Conservation (phyloP, 2,888 invertebrate genomes). For the Sinelater perroti region DNA sequence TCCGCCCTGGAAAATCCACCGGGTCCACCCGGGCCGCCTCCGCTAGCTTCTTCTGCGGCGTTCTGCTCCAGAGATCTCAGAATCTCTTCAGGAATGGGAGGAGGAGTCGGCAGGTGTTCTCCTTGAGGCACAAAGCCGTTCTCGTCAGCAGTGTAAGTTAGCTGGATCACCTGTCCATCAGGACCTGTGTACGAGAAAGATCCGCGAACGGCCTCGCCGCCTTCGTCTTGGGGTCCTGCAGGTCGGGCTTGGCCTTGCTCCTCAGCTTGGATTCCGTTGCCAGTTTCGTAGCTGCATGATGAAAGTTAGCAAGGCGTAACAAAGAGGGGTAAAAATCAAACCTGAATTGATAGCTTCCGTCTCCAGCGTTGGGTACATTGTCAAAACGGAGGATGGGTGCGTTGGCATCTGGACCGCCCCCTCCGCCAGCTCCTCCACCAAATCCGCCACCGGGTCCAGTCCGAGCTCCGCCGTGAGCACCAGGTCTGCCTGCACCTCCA, state of each 20-base stretch:
- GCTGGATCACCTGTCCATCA: conserved; percentile 68
- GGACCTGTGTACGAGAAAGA: conserved; percentile 72
- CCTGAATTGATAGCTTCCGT: conserved; percentile 67
- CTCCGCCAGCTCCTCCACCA: conserved; percentile 38
- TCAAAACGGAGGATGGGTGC: conserved; percentile 66
- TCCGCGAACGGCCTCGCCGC: conserved; percentile 66
- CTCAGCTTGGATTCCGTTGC: conserved; percentile 70
- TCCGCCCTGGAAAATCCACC: conserved; percentile 44
- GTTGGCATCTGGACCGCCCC: conserved; percentile 55
- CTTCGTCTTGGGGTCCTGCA: conserved; percentile 66
- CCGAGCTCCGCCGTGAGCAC: conserved; percentile 46
- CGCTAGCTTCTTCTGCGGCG: conserved; percentile 61
- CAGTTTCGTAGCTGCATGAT: conserved; percentile 68
- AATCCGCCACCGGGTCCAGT: conserved; percentile 46
- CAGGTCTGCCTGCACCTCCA: conserved; percentile 38
- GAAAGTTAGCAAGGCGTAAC: not conserved
- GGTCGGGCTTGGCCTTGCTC: conserved; percentile 70
- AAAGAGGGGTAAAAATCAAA: conserved; percentile 35
- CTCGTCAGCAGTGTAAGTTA: conserved; percentile 72
- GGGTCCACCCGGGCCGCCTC: conserved; percentile 41
- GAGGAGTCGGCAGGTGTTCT: conserved; percentile 69
- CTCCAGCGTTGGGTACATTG: conserved; percentile 67
- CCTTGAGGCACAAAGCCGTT: conserved; percentile 72
- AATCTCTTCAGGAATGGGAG: conserved; percentile 73
- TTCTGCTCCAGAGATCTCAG: conserved; percentile 65